Evolutionary conservation across 1,140 invertebrate species (phyloP), one percentile per base, ranked within the genome.

Genomic region (Paraescarpia echinospica): DNA sequence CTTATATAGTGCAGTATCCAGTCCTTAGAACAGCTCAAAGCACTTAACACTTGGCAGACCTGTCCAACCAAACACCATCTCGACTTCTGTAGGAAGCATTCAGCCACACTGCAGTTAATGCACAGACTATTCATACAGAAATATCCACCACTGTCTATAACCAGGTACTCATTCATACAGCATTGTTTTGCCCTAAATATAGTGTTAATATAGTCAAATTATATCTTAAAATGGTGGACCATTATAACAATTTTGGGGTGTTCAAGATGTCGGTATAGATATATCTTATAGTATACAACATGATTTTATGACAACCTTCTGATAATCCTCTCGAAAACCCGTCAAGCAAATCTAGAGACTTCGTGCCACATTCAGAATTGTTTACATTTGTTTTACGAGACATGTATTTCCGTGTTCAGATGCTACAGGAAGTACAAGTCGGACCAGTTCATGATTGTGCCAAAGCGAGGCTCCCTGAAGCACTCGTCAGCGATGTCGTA

Each of bases 401-500:
- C 2, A 77, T 77, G 48, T 51, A 77, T 77, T 77, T 41, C 41
- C 41, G 12, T 41, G 41, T 12, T 2, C 59, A 77, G 59, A 77
- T 77, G 59, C 59, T 77, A 77, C 59, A 77, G 27, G 22, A 12
- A 77, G 22, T 77, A 77, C 59, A 77, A 27, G 33, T 33, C 48
- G 59, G 33, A 33, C 27, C 48, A 35, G 4, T 34, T 34, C 18
- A 12, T 41, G 35, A 22, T n/a, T 33, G 33, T 77, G 12, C 92
- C 92, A 89, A 92, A 92, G 92, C 90, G 59, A 89, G 92, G 41
- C 33, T 92, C 92, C 34, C 33, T 33, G 2, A 35, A 34, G 92
- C 51, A 88, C 33, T 33, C 48, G 18, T 89, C 91, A 8, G 41
- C 48, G 2, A 92, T 92, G 35, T 35, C 34, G 27, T 93, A 93